Base-by-base conservation (phyloP, 2,888 invertebrate species). In the Frankliniella intonsa region DNA sequence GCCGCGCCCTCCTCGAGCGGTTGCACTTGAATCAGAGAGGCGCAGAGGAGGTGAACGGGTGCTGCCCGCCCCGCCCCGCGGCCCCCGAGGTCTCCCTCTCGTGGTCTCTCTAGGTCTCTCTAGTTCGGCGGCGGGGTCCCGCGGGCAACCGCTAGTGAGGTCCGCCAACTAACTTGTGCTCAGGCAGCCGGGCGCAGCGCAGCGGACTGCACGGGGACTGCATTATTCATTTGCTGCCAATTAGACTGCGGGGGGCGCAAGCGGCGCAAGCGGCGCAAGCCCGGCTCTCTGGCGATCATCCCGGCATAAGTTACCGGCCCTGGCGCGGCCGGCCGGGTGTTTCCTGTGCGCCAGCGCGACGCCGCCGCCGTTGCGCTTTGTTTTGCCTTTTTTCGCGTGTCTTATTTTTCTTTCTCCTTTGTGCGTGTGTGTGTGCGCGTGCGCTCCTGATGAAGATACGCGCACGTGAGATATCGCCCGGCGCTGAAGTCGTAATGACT, bases 141-240 rank as follows among this genome's bases (percentile, higher is more conserved):
- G 55, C 19, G 5, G 17, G 11, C 55, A 14, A 7, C 14, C 14
- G 55, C 55, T 12, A 55, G 17, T 55, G 55, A 14, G 55, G 55
- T 55, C 19, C 19, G 5, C 38, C 38, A 5, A 5, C 38, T 38
- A 5, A 5, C 38, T 38, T 38, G 2, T 2, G 38, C 38, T 38
- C 38, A 5, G 38, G 38, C 38, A 38, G 38, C n/a, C n/a, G n/a
- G 55, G 17, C 38, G 38, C 38, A 38, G 38, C 38, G 5, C 38
- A 38, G 38, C 38, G 5, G 38, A 38, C 38, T 38, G 38, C 38
- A 38, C 38, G 38, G 38, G 38, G 38, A 38, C 25, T 76, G 69
- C 25, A 76, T 76, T 76, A 76, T 76, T n/a, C 69, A 76, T 76
- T n/a, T 25, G 22, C 12, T 76, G 69, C 69, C 69, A 76, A 76